These are phyloP conservation scores for Malurus alboscapulatus DNA, from an alignment of 2,113 vertebrate species.

Conservation along the genomic window DNA sequence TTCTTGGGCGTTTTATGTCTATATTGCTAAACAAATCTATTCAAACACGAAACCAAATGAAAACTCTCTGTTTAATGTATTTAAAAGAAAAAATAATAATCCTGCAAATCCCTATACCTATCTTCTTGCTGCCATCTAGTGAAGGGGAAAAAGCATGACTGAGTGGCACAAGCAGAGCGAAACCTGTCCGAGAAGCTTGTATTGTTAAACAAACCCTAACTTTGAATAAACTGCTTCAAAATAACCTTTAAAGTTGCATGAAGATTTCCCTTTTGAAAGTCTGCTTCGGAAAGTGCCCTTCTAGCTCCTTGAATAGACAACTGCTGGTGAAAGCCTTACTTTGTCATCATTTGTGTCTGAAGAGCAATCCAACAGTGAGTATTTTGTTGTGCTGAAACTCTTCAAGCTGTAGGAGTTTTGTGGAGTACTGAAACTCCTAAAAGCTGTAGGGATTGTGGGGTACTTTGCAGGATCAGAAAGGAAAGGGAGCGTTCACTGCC, in stretches of 20 bases:
- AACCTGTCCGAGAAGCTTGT: neutral
- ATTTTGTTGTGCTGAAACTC: neutral
- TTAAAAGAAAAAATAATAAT: neutral
- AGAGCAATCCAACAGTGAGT: neutral
- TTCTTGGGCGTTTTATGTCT: neutral
- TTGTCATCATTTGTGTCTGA: neutral
- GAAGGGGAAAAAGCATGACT: neutral
- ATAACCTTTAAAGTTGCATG: neutral
- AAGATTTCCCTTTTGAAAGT: neutral
- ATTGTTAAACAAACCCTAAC: neutral
- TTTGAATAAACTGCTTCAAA: neutral
- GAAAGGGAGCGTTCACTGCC: neutral
- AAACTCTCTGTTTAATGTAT: neutral
- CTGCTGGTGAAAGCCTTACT: neutral
- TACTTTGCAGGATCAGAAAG: neutral
- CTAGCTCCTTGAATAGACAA: too few relatives aligned
- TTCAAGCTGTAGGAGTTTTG: neutral
- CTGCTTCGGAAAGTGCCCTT: neutral
- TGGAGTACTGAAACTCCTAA: neutral
- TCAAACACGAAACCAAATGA: neutral
- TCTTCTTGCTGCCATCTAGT: slow-evolving; percentile 63
- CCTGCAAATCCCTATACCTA: neutral
- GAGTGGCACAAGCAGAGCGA: neutral
- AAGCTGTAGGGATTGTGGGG: neutral
- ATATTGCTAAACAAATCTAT: neutral